Percentiles rank a stretch among this genome's conserved stretches.
Evolutionary conservation across 2,113 vertebrate genomes (phyloP).

Genomic region (Coturnix japonica): DNA sequence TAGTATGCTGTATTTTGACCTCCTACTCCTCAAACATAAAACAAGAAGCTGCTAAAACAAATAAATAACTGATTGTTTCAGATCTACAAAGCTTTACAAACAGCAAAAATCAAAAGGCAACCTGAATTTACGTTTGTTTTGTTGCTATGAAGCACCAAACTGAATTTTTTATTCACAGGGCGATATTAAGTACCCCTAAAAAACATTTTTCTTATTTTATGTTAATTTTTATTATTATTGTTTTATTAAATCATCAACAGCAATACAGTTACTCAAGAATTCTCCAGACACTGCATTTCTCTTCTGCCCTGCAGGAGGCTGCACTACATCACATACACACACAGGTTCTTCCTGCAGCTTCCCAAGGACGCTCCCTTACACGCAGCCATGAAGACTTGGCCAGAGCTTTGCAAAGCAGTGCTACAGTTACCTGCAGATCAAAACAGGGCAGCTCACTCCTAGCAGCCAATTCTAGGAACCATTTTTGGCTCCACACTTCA

Average conservation of each 20-base stretch:
- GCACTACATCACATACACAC: background rate
- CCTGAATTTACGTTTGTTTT: background rate
- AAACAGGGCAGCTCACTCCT: background rate
- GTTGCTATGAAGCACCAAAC: background rate
- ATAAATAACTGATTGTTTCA: background rate
- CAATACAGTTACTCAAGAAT: background rate
- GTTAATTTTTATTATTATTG: background rate
- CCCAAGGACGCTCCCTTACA: background rate
- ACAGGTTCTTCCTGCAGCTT: background rate
- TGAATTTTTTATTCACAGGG: background rate
- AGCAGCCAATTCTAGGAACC: background rate
- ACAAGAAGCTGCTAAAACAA: background rate
- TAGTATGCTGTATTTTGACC: background rate
- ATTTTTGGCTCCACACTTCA: background rate
- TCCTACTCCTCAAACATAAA: background rate
- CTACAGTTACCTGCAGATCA: background rate
- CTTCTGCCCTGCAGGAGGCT: background rate
- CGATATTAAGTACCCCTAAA: background rate
- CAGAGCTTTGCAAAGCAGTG: background rate
- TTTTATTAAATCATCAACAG: background rate
- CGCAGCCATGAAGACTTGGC: background rate
- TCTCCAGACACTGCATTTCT: background rate
- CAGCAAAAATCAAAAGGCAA: background rate
- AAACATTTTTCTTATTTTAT: background rate
- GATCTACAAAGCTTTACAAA: background rate